Base-by-base conservation (phyloP, 1,140 invertebrate genomes). In the Formica exsecta region DNA sequence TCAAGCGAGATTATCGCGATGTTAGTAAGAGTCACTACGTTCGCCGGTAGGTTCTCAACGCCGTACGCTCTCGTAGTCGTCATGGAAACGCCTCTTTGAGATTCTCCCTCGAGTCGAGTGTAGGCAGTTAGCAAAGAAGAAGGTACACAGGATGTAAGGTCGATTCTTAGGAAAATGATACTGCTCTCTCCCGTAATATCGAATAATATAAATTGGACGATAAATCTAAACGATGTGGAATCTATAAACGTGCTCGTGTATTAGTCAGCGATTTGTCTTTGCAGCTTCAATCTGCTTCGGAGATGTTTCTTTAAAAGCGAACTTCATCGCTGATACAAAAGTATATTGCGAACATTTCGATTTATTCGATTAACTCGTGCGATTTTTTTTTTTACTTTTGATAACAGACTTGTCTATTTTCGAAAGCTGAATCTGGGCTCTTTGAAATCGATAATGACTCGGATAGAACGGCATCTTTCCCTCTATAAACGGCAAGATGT, bases 1-100 rank as follows among this genome's bases (percentile, higher is more conserved):
- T 74, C 54, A 32, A 48, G 41, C 59, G 38, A 83, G 54, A 83
- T 83, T 83, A 83, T 83, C 68, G 25, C 38, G 38, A 74, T 13
- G 79, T 62, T 73, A 61, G 25, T 54, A 25, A 41, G 51, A 44
- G 73, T 62, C 68, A 19, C 79, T 83, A 22, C 59, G 38, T 65
- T 80, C 9, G 38, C 19, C 57, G 25, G 22, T 71, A 13, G 36
- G 22, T 65, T 86, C 84, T 88, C 86, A 70, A 38, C 65, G 66
- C 71, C 73, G 62, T 76, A 84, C 87, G 68, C 87, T 87, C 91
- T 89, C 70, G 61, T 76, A 91, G 91, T 92, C 62, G 88, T 87
- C 91, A 92, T 92, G 91, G 91, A 88, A 90, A 92, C 91, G 87
- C 91, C 91, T 86, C 90, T 89, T 91, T 70, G 85, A 74, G 70